Evolutionary conservation across 2,797 vertebrate species (phyloP).

Genomic region (Myiotriccus ornatus): DNA sequence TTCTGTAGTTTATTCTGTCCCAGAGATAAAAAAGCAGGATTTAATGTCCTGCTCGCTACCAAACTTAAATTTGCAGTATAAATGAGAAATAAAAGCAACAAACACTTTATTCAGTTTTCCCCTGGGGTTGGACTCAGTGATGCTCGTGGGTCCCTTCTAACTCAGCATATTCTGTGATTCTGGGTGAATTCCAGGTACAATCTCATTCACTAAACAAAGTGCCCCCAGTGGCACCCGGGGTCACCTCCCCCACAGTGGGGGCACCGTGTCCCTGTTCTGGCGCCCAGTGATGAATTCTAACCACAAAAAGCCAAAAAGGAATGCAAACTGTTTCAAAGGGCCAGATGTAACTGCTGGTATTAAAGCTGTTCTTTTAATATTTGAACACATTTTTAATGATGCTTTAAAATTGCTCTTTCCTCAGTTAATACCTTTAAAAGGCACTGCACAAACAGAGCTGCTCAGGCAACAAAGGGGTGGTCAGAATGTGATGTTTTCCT

Average conservation of each 20-base stretch:
- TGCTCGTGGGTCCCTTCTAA: neutral
- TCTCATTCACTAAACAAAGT: too few species aligned
- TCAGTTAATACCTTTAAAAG: neutral
- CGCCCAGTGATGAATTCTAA: neutral
- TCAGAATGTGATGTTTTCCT: neutral
- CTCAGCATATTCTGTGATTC: neutral
- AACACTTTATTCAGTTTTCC: fast-evolving
- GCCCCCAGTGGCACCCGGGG: neutral
- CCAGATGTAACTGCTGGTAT: neutral
- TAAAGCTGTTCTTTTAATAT: neutral
- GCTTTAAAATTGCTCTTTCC: neutral
- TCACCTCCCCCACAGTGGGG: neutral
- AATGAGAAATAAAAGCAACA: neutral
- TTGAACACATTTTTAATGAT: neutral
- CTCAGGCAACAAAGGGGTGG: neutral
- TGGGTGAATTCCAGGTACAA: neutral
- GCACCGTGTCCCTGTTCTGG: fast-evolving
- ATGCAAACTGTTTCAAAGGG: neutral
- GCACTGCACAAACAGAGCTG: neutral
- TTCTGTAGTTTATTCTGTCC: neutral
- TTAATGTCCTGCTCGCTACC: neutral
- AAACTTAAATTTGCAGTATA: fast-evolving
- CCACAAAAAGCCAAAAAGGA: neutral
- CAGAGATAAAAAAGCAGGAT: fast-evolving
- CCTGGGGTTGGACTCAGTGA: neutral